phyloP scores from a whole-genome alignment of 2,797 vertebrate species.

The Pangasius krempfi region DNA sequence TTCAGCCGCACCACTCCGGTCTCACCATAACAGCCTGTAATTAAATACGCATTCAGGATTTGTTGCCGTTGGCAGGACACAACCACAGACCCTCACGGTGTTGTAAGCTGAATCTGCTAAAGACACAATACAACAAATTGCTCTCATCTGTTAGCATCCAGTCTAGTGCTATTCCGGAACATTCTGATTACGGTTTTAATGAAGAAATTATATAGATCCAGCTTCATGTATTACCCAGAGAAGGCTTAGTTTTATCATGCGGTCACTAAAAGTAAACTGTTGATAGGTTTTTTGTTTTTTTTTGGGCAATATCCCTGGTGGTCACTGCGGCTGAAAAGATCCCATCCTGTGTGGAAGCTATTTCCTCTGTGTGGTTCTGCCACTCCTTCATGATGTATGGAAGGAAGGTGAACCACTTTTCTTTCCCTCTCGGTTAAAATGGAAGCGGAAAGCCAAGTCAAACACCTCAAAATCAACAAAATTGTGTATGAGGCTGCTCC shows the following conservation, averaged over 20 bases:
- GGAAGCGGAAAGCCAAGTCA: slow-evolving; percentile 68
- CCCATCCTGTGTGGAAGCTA: slow-evolving; percentile 28
- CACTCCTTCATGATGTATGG: slow-evolving; percentile 32
- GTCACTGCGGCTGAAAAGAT: slow-evolving; percentile 25
- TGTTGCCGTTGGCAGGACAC: slow-evolving; percentile 1
- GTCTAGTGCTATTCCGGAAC: not conserved
- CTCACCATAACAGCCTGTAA: not conserved
- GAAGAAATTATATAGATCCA: not conserved
- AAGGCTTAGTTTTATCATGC: not conserved
- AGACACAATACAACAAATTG: not conserved
- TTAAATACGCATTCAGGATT: not conserved
- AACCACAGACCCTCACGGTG: not conserved
- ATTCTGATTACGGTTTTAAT: slow-evolving; percentile 16
- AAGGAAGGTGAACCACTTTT: slow-evolving; percentile 32
- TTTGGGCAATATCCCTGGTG: not conserved
- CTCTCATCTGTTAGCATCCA: not conserved
- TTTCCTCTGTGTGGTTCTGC: slow-evolving; percentile 43
- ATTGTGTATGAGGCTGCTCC: not conserved
- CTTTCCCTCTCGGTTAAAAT: slow-evolving; percentile 54
- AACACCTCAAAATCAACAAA: slow-evolving; percentile 59
- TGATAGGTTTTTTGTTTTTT: not conserved
- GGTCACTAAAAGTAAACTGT: not conserved
- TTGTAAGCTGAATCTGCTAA: not conserved
- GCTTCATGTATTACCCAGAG: not conserved
- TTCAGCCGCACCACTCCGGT: slow-evolving; percentile 19